Conservation (phyloP, 2,797 vertebrate species). For the Siniperca undulata region DNA sequence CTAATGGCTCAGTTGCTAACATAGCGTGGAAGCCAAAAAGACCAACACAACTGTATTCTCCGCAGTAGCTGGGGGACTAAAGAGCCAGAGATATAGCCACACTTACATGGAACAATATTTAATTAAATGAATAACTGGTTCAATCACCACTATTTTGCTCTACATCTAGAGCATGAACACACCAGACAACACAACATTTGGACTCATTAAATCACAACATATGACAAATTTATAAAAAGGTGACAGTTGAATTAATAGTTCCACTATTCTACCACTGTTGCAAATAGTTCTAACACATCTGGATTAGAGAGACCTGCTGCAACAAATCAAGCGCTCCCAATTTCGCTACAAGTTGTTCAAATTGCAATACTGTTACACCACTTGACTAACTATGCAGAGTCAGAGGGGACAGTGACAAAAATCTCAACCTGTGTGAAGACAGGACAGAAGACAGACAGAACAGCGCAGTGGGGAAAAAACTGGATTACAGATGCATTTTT, state of each 20-base stretch:
- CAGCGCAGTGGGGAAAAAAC: not conserved
- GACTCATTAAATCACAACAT: not conserved
- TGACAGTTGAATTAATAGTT: not conserved
- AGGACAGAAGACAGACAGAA: no score
- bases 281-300: not conserved
- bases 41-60: not conserved
- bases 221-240: not conserved
- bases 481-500: not conserved
- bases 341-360: not conserved
- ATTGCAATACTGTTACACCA: no score
- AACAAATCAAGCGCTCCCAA: not conserved
- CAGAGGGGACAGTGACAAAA: not conserved
- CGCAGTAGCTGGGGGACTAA: not conserved
- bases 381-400: not conserved
- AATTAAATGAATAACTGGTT: not conserved
- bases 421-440: not conserved
- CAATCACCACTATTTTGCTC: no score
- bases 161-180: not conserved
- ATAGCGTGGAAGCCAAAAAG: not conserved
- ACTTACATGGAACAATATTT: not conserved
- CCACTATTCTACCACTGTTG: not conserved
- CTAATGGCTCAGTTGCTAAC: not conserved
- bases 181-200: not conserved
- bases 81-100: not conserved
- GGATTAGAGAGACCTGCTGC: not conserved